Conservation (phyloP, 2,797 vertebrate species). For the Columba guinea region DNA sequence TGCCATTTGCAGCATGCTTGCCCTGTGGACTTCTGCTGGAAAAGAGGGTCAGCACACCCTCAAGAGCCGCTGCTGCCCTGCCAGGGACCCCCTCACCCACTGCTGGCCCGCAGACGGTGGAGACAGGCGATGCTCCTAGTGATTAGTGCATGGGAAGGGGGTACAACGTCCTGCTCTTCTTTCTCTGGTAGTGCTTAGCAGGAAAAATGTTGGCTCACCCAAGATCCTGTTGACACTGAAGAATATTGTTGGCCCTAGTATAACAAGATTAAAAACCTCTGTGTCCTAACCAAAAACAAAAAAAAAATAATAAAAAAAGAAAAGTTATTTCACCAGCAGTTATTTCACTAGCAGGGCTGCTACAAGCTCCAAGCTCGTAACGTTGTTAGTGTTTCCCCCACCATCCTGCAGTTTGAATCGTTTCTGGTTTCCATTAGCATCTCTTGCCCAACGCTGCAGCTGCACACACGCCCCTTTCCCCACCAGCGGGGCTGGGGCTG, state of each 20-base stretch:
- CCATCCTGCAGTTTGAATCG: background rate
- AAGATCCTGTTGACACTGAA: background rate
- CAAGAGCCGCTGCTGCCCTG: background rate
- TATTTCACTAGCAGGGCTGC: background rate
- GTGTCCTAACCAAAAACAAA: background rate
- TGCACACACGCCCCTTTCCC: background rate
- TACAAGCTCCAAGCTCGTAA: background rate
- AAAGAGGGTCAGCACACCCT: background rate
- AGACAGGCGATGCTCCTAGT: background rate
- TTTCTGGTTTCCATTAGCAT: constrained; percentile 58
- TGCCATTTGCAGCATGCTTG: background rate
- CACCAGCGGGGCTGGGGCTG: background rate
- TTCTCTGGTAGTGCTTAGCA: background rate
- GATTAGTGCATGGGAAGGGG: background rate
- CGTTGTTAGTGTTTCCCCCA: background rate
- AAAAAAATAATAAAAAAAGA: too few species aligned
- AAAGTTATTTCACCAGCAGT: too few species aligned
- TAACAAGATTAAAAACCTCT: constrained; percentile 13
- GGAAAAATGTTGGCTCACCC: background rate
- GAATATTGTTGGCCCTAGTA: background rate
- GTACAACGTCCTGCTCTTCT: fast-evolving
- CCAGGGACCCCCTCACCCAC: background rate
- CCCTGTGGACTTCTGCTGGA: background rate
- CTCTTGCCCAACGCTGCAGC: background rate
- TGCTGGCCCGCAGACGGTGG: fast-evolving